Base-by-base conservation (phyloP, 2,113 vertebrate species). In the Aptenodytes patagonicus region DNA sequence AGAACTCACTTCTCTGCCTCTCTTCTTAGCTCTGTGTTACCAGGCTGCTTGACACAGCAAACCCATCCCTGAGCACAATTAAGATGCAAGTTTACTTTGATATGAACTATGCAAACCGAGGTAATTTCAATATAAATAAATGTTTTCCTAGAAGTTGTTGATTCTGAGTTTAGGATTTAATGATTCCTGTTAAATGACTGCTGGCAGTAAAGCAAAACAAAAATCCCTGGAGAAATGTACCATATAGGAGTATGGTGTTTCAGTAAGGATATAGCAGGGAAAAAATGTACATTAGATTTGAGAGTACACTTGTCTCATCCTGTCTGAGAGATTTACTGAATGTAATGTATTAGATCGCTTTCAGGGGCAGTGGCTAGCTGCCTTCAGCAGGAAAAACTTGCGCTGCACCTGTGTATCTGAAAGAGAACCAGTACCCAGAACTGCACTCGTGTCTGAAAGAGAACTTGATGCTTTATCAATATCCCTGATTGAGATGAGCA, bases 71-170 rank as follows among this genome's bases (percentile, higher is more conserved):
- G 52, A 98, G 99, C 96, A 99, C 99, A 11, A 99, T 99, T 96
- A 99, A 99, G 98, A 99, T 99, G 99, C 99, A 99, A 94, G 98
- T 99, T 95, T 99, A 98, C 94, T 99, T 99, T 97, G 99, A 99
- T 90, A 97, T 98, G 98, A 99, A 99, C 95, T 99, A 99, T 85
- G 98, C 98, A 91, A 98, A 95, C 57, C 95, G 98, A 98, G 98
- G 99, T 99, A 98, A 98, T 98, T 96, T 85, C 36, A 47, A 60
- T 42, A 40, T 62, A 75, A 65, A 32, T 18, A 77, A 7, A 49
- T 44, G 3, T 94, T 94, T 81, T 76, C 38, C 28, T 24, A 57
- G 32, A 82, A 72, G 17, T 51, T 55, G 17, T 21, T 72, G 42
- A n/a, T 80, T 36, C 40, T 32, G 47, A 70, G 31, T 58, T 90